Evolutionary conservation across 2,888 invertebrate genomes (phyloP).

Genomic region (Syritta pipiens): DNA sequence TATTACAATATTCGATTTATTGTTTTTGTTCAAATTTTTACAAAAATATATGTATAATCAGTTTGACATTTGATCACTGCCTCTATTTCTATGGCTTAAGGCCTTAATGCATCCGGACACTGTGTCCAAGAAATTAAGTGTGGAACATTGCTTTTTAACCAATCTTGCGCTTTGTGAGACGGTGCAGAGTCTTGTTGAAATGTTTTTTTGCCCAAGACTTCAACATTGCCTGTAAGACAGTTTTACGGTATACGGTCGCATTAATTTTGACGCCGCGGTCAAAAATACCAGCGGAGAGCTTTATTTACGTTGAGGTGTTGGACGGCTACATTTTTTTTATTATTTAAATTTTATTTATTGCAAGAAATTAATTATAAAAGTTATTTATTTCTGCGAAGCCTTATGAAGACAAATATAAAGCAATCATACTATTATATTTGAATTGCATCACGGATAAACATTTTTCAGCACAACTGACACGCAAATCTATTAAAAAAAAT

Average conservation of each 20-base stretch:
- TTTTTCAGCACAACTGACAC: not conserved
- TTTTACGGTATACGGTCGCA: not conserved
- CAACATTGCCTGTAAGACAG: not conserved
- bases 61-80: no score
- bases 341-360: no score
- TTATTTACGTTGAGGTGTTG: not conserved
- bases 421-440: not conserved
- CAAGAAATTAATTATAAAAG: not conserved
- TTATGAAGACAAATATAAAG: no score
- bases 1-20: not conserved
- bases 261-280: not conserved
- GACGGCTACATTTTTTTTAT: no score
- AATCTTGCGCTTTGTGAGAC: not conserved
- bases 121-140: not conserved
- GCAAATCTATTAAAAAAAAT: not conserved
- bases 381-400: not conserved
- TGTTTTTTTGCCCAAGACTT: not conserved
- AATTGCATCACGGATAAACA: not conserved
- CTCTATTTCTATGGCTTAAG: no score
- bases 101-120: no score
- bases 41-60: no score
- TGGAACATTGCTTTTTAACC: not conserved
- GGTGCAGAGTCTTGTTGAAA: not conserved
- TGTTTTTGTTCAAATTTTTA: no score
- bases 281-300: not conserved